Evolutionary conservation across 2,797 vertebrate species (phyloP), one percentile per base, ranked within the genome.

Genomic region (Acestrorhynchus altus): DNA sequence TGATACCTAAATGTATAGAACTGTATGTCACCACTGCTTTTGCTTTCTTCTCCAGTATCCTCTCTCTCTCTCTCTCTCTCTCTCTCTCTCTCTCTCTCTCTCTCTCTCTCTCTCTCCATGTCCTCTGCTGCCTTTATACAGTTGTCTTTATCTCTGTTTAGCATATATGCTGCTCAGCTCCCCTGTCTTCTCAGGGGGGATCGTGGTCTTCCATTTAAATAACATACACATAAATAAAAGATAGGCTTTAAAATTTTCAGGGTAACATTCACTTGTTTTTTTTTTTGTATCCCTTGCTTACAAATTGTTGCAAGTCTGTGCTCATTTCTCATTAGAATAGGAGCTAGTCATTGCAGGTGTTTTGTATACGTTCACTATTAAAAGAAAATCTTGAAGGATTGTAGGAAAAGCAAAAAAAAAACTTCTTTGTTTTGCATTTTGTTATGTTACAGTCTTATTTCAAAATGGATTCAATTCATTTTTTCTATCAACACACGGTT

Each of bases 171-270:
- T 76, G 24, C 61, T 72, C 52, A 51, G 31, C 68, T 47, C 70
- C 2, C n/a, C 12, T 12, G 24, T 59, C 54, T 59, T 66, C 90
- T 89, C 89, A 51, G 65, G 85, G 86, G 87, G 88, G 81, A 42
- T 56, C 40, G 40, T 83, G 80, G 83, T 75, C 73, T 72, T 66
- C 79, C 85, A 82, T 90, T 90, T 88, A 86, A 92, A 90, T 91
- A 88, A 90, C 86, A 82, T 81, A 76, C 75, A 82, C 84, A 92
- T 92, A 88, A 92, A 93, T 92, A 92, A 92, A 90, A 88, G 86
- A 92, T 91, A 79, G 85, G 82, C 89, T 90, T 92, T 90, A 89
- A 91, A 81, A 91, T 90, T 90, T 88, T 85, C 82, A 71, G 80
- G 84, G 81, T 71, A 83, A 87, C 88, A 90, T 86, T 93, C 89